Percentiles rank a stretch among this genome's conserved stretches.
phyloP scores from a whole-genome alignment of 2,113 vertebrate species.

The Cebidichthys violaceus region DNA sequence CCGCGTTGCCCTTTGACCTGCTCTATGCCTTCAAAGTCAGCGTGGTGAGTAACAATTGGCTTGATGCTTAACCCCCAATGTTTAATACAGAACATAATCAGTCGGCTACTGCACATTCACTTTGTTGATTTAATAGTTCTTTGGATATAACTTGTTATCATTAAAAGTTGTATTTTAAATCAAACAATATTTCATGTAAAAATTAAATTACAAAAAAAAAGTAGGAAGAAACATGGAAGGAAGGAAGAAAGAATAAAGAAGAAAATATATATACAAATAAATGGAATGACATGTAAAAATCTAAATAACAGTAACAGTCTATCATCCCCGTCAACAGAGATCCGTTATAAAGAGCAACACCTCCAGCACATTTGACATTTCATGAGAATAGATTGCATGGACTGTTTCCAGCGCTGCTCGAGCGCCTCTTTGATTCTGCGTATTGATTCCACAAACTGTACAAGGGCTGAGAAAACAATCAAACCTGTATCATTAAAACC shows the following conservation, averaged over 20 bases:
- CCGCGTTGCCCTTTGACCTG: conserved; percentile 97
- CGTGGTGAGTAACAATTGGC: conserved; percentile 89
- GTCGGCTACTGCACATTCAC: not conserved
- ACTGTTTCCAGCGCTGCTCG: conserved; percentile 42
- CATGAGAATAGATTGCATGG: conserved; percentile 25
- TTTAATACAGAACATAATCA: not conserved
- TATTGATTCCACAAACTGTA: conserved; percentile 64
- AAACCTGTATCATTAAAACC: conserved; percentile 63
- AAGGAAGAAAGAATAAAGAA: not conserved
- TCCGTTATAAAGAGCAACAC: conserved; percentile 19
- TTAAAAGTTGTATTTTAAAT: not conserved
- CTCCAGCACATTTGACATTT: conserved; percentile 35
- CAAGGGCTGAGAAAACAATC: conserved; percentile 43
- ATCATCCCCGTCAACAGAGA: not conserved
- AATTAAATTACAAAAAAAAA: not conserved
- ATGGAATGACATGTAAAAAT: not conserved
- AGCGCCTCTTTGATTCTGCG: conserved; percentile 38
- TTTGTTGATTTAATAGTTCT: not conserved
- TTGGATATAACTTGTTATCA: not conserved
- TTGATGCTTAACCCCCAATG: not conserved
- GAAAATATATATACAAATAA: not conserved
- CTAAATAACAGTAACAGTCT: not conserved
- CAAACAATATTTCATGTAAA: not conserved
- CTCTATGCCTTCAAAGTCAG: conserved; percentile 98
- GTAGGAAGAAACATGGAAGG: not conserved